Percentiles rank a stretch among this genome's conserved stretches.
These are phyloP conservation scores for Zaprionus tsacasi DNA, from an alignment of 1,140 invertebrate genomes.

Conservation along the genomic window DNA sequence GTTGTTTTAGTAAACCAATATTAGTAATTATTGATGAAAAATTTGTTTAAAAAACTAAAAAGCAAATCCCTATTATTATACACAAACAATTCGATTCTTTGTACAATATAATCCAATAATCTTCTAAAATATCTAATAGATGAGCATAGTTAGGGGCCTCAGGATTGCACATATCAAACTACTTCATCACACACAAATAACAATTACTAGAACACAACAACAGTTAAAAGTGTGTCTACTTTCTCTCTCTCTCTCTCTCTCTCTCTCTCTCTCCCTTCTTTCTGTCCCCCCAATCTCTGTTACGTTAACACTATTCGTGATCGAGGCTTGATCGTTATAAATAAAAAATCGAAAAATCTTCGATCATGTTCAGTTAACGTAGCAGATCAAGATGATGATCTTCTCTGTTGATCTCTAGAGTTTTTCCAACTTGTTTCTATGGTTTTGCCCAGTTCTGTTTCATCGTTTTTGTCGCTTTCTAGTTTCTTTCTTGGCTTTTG, in stretches of 20 bases:
- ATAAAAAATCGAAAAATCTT: too few species aligned
- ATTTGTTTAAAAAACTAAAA: too few species aligned
- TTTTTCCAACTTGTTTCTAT: conserved; percentile 32
- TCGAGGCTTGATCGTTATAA: background rate
- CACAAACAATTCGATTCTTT: too few species aligned
- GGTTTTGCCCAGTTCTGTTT: conserved; percentile 22
- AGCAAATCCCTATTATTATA: too few species aligned
- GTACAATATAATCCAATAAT: too few species aligned
- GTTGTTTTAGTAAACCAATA: too few species aligned
- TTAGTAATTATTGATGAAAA: too few species aligned
- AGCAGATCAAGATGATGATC: background rate
- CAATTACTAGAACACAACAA: conserved; percentile 3
- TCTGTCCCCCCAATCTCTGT: background rate
- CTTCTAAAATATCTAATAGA: background rate
- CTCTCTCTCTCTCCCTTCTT: background rate
- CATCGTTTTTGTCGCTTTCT: conserved; percentile 28
- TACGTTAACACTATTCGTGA: conserved; percentile 11
- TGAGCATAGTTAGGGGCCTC: background rate
- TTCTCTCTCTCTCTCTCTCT: conserved; percentile 18
- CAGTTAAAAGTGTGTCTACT: conserved; percentile 2
- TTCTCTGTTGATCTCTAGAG: conserved; percentile 24
- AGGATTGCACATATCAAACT: background rate
- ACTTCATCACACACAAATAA: conserved; percentile 10
- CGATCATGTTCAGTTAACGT: background rate
- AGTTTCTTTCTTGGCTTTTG: conserved; percentile 51